A percentile compares a stretch with the other conserved stretches of the same genome.
Evolutionary conservation across 2,888 invertebrate genomes (phyloP).

Genomic region (Eristalinus sepulchralis): DNA sequence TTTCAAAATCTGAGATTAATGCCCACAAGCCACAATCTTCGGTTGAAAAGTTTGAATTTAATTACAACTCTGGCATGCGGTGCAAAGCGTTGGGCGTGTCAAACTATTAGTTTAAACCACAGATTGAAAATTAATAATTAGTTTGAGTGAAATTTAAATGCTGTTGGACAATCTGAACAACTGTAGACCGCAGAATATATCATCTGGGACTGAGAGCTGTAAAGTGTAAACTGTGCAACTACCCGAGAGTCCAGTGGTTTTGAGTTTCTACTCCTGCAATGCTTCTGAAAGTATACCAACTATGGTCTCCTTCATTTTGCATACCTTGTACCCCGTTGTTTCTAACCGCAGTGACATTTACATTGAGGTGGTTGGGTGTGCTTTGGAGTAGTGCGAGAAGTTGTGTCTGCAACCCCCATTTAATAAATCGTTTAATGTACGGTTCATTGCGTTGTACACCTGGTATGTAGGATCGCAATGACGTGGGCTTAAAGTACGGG

Average conservation of each 20-base stretch:
- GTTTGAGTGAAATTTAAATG: background rate
- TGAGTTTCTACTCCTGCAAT: background rate
- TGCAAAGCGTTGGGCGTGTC: background rate
- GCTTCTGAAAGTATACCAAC: background rate
- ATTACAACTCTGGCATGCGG: background rate
- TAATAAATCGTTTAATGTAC: background rate
- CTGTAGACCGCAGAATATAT: background rate
- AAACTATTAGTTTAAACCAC: background rate
- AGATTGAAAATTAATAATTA: background rate
- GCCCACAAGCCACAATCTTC: background rate
- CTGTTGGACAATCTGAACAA: background rate
- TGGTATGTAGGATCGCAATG: background rate
- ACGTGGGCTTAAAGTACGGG: background rate
- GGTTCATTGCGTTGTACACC: background rate
- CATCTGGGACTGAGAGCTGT: too few species aligned
- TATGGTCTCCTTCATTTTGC: background rate
- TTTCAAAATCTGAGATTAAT: background rate
- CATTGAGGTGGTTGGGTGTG: background rate
- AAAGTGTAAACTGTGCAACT: background rate
- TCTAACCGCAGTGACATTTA: background rate
- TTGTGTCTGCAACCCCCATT: background rate
- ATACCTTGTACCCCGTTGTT: background rate
- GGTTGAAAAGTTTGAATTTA: background rate
- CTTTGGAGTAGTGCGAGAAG: background rate
- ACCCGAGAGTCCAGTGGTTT: background rate